These are phyloP conservation scores for Junonia oenone DNA, from an alignment of 2,888 invertebrate species.

Conservation along the genomic window DNA sequence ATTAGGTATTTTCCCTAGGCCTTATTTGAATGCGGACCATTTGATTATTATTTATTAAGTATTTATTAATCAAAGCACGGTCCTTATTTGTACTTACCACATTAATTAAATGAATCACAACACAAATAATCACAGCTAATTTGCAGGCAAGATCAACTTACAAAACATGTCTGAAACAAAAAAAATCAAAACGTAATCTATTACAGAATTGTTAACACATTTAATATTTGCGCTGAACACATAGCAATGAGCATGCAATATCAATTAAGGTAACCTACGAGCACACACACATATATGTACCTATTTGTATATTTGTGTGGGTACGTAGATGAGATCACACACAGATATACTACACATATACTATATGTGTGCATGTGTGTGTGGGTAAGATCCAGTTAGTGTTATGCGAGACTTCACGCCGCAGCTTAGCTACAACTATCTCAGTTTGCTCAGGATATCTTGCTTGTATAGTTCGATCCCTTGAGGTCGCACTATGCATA, in stretches of 20 bases:
- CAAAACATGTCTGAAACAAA: no score
- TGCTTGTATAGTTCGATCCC: slow-evolving; percentile 5
- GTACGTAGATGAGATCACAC: no score
- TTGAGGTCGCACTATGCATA: slow-evolving; percentile 1
- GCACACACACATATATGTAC: not conserved
- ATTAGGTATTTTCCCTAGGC: no score
- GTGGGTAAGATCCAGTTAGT: not conserved
- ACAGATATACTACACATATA: no score
- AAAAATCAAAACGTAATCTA: not conserved
- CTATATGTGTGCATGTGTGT: not conserved
- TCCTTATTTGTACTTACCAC: no score
- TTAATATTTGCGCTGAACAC: not conserved
- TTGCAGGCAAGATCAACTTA: no score
- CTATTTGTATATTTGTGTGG: no score
- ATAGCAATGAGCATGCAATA: not conserved
- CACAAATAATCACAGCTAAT: no score
- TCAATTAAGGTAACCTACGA: not conserved
- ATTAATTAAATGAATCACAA: no score
- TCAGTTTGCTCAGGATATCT: slow-evolving; percentile 8
- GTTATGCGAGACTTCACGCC: slow-evolving; percentile 1
- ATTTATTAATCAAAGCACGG: no score
- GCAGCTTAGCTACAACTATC: slow-evolving; percentile 2
- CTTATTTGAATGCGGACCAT: no score
- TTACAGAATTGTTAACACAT: not conserved
- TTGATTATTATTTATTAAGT: no score